Base-by-base conservation (phyloP, 2,888 invertebrate genomes). In the Tenthredo livida region DNA sequence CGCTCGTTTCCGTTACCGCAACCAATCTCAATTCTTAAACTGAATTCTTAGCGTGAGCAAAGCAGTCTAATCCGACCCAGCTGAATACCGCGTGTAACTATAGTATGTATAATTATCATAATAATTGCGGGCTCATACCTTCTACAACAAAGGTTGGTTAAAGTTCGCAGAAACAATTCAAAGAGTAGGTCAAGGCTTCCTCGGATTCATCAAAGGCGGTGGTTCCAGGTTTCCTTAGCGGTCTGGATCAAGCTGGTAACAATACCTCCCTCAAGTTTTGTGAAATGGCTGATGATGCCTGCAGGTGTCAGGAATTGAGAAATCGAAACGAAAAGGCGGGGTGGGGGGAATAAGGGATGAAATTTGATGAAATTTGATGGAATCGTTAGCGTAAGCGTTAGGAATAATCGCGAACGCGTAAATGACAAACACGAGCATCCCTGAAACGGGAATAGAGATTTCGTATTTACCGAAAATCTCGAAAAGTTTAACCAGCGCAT, bases 401-500 rank as follows among this genome's bases (percentile, higher is more conserved):
- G 33, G n/a, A 50, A 50, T 17, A 77, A 50, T 50, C n/a, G 50
- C n/a, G 7, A 54, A 50, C 7, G 77, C 54, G 33, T 77, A 10
- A n/a, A 50, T n/a, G 77, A 77, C 77, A 77, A 77, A 77, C n/a
- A 77, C 33, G 33, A 50, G 43, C 12, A 75, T 25, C 5, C 40
- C 15, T 21, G 21, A 10, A 65, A 33, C 54, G 47, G 50, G 33
- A 61, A n/a, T 25, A 33, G 10, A 61, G 43, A 80, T 80, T 80
- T 61, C 65, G 61, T 80, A 80, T 80, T 65, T 80, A 80, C 43
- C 21, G 61, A 80, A 80, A 61, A 80, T 43, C 61, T 65, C 61
- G 25, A 25, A 61, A 80, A 80, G 80, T 80, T 80, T 80, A 40
- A 43, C 65, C 80, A 80, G 61, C 80, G 80, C 61, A 65, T 80